A percentile compares a stretch with the other conserved stretches of the same genome.
These are phyloP conservation scores for Bergia puertoricense DNA, from an alignment of 92 coral and sea anemone genomes.

Conservation along the genomic window DNA sequence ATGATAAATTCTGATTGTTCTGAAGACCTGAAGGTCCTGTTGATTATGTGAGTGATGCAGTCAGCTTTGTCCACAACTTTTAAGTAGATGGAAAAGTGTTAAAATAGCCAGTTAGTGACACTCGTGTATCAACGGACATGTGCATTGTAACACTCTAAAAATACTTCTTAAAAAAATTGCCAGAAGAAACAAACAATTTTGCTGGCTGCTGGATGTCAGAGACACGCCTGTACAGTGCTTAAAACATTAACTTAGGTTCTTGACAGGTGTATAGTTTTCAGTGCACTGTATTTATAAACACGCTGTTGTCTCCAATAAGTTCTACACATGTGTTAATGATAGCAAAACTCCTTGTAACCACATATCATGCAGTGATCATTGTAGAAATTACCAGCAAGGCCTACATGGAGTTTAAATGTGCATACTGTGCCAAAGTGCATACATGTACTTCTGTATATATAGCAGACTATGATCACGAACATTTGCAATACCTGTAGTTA, in stretches of 20 bases:
- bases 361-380: no score
- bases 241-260: no score
- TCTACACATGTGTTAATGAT: neutral
- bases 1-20: neutral
- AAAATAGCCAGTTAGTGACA: no score
- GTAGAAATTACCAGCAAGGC: neutral
- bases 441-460: neutral
- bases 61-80: no score
- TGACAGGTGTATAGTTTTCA: neutral
- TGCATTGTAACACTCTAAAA: no score
- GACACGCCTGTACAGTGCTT: no score
- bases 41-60: neutral
- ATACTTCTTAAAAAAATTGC: no score
- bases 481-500: slow-evolving; percentile 19
- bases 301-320: neutral
- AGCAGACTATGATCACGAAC: neutral
- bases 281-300: neutral
- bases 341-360: neutral
- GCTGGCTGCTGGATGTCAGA: no score
- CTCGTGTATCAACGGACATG: no score
- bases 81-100: no score
- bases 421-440: neutral
- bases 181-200: no score
- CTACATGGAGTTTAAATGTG: neutral
- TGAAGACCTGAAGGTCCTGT: neutral